These are phyloP conservation scores for Serinus canaria DNA, from an alignment of 2,113 vertebrate genomes.

Conservation along the genomic window DNA sequence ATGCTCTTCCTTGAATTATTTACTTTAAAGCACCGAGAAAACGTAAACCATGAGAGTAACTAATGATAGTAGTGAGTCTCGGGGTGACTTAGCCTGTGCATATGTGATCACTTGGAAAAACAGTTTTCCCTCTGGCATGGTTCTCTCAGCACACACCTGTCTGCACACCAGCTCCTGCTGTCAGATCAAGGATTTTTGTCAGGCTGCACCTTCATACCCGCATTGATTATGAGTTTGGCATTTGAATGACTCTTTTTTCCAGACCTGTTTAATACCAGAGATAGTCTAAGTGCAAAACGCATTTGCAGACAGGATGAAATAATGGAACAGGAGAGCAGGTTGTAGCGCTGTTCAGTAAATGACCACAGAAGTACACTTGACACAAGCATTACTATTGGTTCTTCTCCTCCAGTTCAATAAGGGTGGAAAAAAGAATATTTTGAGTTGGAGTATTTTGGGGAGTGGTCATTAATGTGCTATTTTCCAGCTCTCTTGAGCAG, in stretches of 20 bases:
- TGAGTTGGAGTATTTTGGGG: not conserved
- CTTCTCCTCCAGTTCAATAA: not conserved
- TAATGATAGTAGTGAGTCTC: not conserved
- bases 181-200: not conserved
- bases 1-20: not conserved
- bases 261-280: not conserved
- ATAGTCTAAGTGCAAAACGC: not conserved
- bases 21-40: not conserved
- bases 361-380: not conserved
- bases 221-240: not conserved
- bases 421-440: not conserved
- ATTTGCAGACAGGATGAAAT: not conserved
- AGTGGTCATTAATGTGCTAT: not conserved
- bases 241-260: not conserved
- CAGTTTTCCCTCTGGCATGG: not conserved
- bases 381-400: not conserved
- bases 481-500: not conserved
- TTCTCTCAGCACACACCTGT: not conserved
- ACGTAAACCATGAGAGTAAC: not conserved
- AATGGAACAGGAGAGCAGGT: accelerated
- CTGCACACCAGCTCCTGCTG: not conserved
- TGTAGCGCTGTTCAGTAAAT: not conserved
- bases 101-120: not conserved
- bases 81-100: not conserved
- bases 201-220: not conserved